Evolutionary conservation across 1,140 invertebrate genomes (phyloP).

Genomic region (Theocolax elegans): DNA sequence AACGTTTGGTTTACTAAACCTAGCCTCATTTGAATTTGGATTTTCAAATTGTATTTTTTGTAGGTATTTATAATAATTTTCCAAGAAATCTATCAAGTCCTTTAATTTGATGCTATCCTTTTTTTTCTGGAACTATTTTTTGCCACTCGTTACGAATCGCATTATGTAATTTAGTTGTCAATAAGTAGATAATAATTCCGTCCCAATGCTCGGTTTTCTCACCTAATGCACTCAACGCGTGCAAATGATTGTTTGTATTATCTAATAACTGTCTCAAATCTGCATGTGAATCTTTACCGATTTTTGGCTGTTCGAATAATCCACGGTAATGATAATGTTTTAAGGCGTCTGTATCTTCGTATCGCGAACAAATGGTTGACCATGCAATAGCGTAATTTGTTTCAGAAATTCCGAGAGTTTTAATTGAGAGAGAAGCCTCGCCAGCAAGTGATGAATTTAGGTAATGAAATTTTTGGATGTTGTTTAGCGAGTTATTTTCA

Average conservation of each 20-base stretch:
- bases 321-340: too few relatives aligned
- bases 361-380: too few relatives aligned
- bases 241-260: conserved; percentile 36
- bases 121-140: conserved; percentile 1
- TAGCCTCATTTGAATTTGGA: background rate
- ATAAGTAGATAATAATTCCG: conserved; percentile 42
- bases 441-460: too few relatives aligned
- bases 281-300: conserved; percentile 9
- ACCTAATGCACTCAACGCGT: conserved; percentile 34
- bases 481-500: too few relatives aligned
- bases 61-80: conserved; percentile 18
- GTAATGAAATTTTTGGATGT: too few relatives aligned
- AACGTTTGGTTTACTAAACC: background rate
- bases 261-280: too few relatives aligned
- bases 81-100: conserved; percentile 4
- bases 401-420: too few relatives aligned
- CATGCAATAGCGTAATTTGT: too few relatives aligned
- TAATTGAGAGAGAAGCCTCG: too few relatives aligned
- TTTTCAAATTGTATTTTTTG: background rate
- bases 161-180: conserved; percentile 21
- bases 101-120: background rate
- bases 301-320: conserved; percentile 6
- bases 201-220: conserved; percentile 45
- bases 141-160: conserved; percentile 41
- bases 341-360: too few relatives aligned